Evolutionary conservation across 2,113 vertebrate species (phyloP).

Genomic region (Ramphastos sulfuratus): DNA sequence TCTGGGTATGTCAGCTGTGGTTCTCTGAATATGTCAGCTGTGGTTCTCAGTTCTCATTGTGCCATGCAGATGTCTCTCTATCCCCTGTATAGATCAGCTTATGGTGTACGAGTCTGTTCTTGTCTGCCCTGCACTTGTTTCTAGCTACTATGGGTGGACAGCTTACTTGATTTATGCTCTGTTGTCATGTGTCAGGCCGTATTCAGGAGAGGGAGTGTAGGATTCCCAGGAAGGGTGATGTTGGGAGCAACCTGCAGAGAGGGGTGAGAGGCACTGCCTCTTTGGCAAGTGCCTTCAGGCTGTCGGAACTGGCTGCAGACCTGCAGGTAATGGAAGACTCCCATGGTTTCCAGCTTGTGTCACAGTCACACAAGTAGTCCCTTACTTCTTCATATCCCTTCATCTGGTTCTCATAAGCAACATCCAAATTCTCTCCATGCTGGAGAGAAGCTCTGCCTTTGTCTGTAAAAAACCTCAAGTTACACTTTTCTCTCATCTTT

Average conservation of each 20-base stretch:
- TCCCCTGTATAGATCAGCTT: background rate
- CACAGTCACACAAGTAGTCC: background rate
- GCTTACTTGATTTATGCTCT: accelerated
- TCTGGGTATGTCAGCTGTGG: background rate
- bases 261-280: background rate
- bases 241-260: accelerated
- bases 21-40: background rate
- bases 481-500: background rate
- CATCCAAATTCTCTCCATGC: background rate
- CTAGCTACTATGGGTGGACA: accelerated
- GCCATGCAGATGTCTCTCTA: accelerated
- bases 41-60: background rate
- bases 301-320: accelerated
- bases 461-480: background rate
- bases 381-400: background rate
- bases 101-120: accelerated
- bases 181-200: accelerated
- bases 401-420: constrained; percentile 11
- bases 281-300: background rate
- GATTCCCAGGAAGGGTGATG: background rate
- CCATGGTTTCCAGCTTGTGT: background rate
- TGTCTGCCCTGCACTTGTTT: accelerated
- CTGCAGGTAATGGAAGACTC: background rate
- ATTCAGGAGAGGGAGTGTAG: accelerated
- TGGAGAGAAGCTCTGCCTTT: background rate